Evolutionary conservation across 1,140 invertebrate genomes (phyloP), one percentile per base, ranked within the genome.

Genomic region (Oryctes rhinoceros): DNA sequence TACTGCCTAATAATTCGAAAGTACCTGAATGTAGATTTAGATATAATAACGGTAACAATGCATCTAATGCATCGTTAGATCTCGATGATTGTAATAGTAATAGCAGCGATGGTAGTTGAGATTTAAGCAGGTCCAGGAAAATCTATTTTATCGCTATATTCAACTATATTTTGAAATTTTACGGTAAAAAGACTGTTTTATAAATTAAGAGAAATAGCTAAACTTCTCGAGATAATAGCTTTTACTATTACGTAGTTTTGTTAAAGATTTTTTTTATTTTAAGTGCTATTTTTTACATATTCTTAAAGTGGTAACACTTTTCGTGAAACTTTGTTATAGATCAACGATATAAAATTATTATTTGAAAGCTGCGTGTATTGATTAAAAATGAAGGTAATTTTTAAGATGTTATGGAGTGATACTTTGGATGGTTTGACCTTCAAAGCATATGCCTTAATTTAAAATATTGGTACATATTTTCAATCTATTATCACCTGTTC

Each of bases 71-170:
- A 10, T 35, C 65, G 44, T 80, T 80, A 3, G 85, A 86, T 83
- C 59, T 82, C 13, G 85, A 86, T 10, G 85, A 86, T 78, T 84
- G 84, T 77, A 86, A 84, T 80, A 86, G 84, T 65, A 87, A 87
- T 79, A 84, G 84, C 24, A 86, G 86, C 77, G 86, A 86, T 82
- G 85, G 84, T 30, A 86, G 85, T 67, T 85, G 81, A 83, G 59
- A 79, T 79, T 75, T 79, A 47, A 44, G 39, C 39, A 7, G 5
- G 39, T 44, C 9, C 5, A 5, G 9, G 39, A 75, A 80, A 62
- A 62, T 53, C 18, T 53, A 75, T 49, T 65, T 20, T n/a, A 39
- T 49, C 7, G 74, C 59, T 67, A 79, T 49, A 79, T 24, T 24
- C 47, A 47, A n/a, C 20, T 76, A 35, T 11, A 76, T 37, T 67